Conservation (phyloP, 2,888 invertebrate species). For the Cheilosia soror region DNA sequence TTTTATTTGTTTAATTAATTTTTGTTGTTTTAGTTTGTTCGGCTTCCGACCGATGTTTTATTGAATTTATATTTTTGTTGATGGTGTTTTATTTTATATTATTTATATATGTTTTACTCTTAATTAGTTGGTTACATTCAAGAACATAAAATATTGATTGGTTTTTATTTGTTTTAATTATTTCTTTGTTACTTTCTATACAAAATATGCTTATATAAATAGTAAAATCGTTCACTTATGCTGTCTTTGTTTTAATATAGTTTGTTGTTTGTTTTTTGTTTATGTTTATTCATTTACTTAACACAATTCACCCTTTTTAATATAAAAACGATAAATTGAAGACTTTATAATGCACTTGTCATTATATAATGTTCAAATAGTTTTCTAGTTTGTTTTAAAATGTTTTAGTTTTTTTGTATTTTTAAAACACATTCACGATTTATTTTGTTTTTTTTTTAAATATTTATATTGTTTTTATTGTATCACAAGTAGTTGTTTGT, state of each 20-base stretch:
- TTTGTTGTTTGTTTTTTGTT: slow-evolving; percentile 40
- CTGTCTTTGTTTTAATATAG: slow-evolving; percentile 49
- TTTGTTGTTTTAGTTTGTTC: slow-evolving; percentile 27
- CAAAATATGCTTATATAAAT: slow-evolving; percentile 75
- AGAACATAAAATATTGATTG: slow-evolving; percentile 70
- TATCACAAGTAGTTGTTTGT: slow-evolving; percentile 68
- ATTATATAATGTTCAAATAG: slow-evolving; percentile 61
- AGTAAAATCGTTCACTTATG: slow-evolving; percentile 73
- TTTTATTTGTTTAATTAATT: slow-evolving; percentile 32
- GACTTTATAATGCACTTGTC: slow-evolving; percentile 72
- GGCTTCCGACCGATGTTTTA: slow-evolving; percentile 56
- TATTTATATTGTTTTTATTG: slow-evolving; percentile 69
- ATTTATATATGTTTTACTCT: slow-evolving; percentile 53
- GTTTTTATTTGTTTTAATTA: slow-evolving; percentile 25
- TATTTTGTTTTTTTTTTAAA: slow-evolving; percentile 42
- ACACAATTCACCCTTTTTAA: slow-evolving; percentile 75
- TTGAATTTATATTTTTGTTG: slow-evolving; percentile 18
- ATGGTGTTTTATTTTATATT: slow-evolving; percentile 19
- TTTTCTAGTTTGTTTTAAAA: slow-evolving; percentile 61
- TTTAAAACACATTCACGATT: slow-evolving; percentile 72
- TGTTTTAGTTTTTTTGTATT: slow-evolving; percentile 59
- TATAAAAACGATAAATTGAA: slow-evolving; percentile 75
- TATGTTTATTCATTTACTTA: slow-evolving; percentile 46
- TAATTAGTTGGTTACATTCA: slow-evolving; percentile 73
- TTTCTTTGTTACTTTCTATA: slow-evolving; percentile 71